A percentile compares a stretch with the other conserved stretches of the same genome.
These are phyloP conservation scores for Caenorhabditis brenneri DNA, from an alignment of 1,140 invertebrate species.

Conservation along the genomic window DNA sequence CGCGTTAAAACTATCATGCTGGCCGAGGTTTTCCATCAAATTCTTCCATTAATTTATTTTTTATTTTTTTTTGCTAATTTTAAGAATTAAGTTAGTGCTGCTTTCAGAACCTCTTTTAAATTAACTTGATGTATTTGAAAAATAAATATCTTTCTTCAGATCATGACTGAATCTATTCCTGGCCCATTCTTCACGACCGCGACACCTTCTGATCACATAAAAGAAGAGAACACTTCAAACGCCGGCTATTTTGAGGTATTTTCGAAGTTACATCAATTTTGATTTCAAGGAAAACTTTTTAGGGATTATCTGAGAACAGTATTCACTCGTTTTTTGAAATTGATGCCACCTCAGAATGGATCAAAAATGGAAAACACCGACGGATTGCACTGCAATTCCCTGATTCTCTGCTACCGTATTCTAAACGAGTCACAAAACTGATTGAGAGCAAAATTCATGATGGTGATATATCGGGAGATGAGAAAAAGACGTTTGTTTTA, in stretches of 20 bases:
- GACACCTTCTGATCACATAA: neutral
- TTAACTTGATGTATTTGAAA: neutral
- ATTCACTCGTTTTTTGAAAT: slow-evolving; percentile 19
- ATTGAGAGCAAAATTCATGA: neutral
- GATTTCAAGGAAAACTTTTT: neutral
- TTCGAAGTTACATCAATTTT: too few relatives aligned
- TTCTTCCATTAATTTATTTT: neutral
- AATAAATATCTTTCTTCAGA: neutral
- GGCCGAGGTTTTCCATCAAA: neutral
- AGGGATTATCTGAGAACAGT: neutral
- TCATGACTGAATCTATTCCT: neutral
- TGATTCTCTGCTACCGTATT: slow-evolving; percentile 30
- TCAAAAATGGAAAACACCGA: neutral
- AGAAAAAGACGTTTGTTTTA: slow-evolving; percentile 36
- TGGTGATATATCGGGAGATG: neutral
- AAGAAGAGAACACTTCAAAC: neutral
- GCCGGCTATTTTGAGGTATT: neutral
- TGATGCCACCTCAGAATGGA: slow-evolving; percentile 6
- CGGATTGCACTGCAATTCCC: slow-evolving; percentile 52
- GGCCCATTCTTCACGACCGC: slow-evolving; percentile 11
- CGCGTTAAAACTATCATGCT: neutral
- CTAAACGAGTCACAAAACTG: neutral
- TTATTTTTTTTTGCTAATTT: neutral
- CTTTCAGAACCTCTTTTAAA: too few relatives aligned
- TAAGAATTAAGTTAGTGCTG: too few relatives aligned